A percentile compares a stretch with the other conserved stretches of the same genome.
Conservation (phyloP, 1,140 invertebrate genomes). For the Anoplophora glabripennis region DNA sequence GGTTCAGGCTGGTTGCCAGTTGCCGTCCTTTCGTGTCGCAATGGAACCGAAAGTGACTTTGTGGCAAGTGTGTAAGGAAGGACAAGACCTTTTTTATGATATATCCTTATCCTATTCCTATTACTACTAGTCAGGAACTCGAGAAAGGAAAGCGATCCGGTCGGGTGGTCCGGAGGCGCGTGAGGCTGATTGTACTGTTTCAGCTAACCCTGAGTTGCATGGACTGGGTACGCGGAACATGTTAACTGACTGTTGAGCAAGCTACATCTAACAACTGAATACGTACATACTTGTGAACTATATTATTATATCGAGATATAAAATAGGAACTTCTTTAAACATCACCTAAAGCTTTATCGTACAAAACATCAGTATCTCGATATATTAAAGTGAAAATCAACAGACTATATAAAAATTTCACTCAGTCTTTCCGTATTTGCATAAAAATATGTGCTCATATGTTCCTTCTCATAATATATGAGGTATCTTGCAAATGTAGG, state of each 20-base stretch:
- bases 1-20: no score
- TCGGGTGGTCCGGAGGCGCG: slow-evolving; percentile 24
- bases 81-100: slow-evolving; percentile 5
- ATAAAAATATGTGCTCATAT: slow-evolving; percentile 51
- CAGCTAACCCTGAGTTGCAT: slow-evolving; percentile 49
- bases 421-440: slow-evolving; percentile 52
- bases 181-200: slow-evolving; percentile 49
- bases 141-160: slow-evolving; percentile 41
- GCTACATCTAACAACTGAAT: slow-evolving; percentile 50
- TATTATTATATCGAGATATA: slow-evolving; percentile 49
- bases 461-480: slow-evolving; percentile 45
- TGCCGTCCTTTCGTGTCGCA: not conserved
- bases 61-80: slow-evolving; percentile 9
- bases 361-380: slow-evolving; percentile 49
- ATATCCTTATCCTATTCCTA: slow-evolving; percentile 24
- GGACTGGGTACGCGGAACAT: slow-evolving; percentile 41
- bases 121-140: slow-evolving; percentile 48
- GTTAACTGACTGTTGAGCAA: slow-evolving; percentile 49
- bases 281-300: slow-evolving; percentile 46
- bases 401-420: slow-evolving; percentile 50
- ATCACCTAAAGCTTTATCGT: slow-evolving; percentile 50
- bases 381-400: slow-evolving; percentile 49
- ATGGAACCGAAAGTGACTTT: not conserved
- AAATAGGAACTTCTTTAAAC: slow-evolving; percentile 52
- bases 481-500: slow-evolving; percentile 50